Base-by-base conservation (phyloP, 2,113 vertebrate genomes). In the Xiphophorus maculatus region DNA sequence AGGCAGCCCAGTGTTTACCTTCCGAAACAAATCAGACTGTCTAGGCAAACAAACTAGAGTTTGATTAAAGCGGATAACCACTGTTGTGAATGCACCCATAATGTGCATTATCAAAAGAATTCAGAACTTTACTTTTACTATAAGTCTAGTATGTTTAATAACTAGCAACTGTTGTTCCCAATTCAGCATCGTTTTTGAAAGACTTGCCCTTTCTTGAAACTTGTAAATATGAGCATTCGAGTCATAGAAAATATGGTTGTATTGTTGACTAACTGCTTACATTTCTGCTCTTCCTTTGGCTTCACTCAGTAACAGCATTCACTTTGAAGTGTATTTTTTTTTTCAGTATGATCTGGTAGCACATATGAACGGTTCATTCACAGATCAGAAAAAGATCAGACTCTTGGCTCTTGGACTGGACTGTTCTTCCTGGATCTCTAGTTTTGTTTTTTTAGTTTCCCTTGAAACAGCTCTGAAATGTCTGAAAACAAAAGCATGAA, bases 401-500 rank as follows among this genome's bases (percentile, higher is more conserved):
- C 25, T 58, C n/a, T 25, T 58, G 51, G n/a, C 9, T 25, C 11
- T n/a, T 25, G 5, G 22, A 58, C 51, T n/a, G 17, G 22, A 10
- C 1, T 0, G 51, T n/a, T 10, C 8, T 58, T 22, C 14, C 5
- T 22, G 19, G 17, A 64, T 22, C 6, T 32, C 7, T 70, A 70
- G 80, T 66, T 77, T 48, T 30, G 2, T 82, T 48, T 76, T 63
- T 71, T 25, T 37, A 66, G 61, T 44, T 76, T 58, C 28, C 63
- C 71, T 42, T 81, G 61, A 73, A 80, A 77, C 42, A 10, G 32
- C 40, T 66, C 66, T 6, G 73, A 76, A 88, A 84, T 3, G 69
- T 42, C 64, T 66, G 65, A 74, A 86, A 88, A 84, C 72, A 74
- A 76, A 79, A 74, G 71, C 78, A 44, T 68, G 71, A 80, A 75